phyloP scores from a whole-genome alignment of 2,797 vertebrate genomes.

The Tenualosa thibaudeaui region DNA sequence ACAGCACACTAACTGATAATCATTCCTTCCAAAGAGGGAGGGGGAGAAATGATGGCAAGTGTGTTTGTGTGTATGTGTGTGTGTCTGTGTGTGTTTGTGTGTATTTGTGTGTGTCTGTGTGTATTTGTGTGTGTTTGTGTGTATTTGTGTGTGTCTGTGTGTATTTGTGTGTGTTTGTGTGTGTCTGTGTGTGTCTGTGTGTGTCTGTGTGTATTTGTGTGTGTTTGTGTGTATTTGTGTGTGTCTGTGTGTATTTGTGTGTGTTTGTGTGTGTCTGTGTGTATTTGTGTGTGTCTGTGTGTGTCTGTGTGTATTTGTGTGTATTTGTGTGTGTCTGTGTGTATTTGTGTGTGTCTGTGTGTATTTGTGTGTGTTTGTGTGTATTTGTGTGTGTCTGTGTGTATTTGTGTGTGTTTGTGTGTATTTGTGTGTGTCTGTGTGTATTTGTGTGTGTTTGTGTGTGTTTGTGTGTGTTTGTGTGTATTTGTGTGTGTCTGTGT shows the following conservation, averaged over 20 bases:
- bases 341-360: too few species aligned
- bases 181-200: too few species aligned
- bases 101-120: background rate
- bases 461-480: too few species aligned
- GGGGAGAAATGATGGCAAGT: background rate
- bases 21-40: background rate
- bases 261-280: background rate
- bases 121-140: background rate
- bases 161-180: background rate
- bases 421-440: background rate
- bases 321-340: too few species aligned
- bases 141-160: background rate
- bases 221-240: background rate
- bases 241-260: background rate
- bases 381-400: background rate
- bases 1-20: too few species aligned
- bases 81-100: background rate
- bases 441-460: too few species aligned
- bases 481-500: too few species aligned
- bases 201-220: too few species aligned
- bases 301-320: background rate
- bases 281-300: background rate
- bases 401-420: background rate
- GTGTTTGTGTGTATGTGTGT: background rate
- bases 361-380: too few species aligned